Base-by-base conservation (phyloP, 2,888 invertebrate genomes). In the Rhagophthalmus giganteus region DNA sequence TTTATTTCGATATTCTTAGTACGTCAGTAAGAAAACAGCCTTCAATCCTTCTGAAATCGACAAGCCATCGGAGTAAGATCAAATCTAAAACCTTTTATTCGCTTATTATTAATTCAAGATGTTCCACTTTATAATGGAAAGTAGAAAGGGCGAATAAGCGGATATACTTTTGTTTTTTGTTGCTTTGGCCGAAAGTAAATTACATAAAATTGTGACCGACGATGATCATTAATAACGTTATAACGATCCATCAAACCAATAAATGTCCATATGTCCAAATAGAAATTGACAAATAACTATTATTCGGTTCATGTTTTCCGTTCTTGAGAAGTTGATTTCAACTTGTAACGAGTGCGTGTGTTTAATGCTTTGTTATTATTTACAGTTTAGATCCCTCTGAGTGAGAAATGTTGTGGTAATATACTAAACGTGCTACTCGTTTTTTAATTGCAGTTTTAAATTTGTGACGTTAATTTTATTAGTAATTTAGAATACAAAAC, bases 41-140 rank as follows among this genome's bases (percentile, higher is more conserved):
- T 24, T 12, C 4, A 40, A 31, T 14, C 28, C 16, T n/a, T n/a
- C 14, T 34, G 35, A 34, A 35, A 34, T 44, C 24, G 15, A 10
- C 11, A 15, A 26, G 14, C 33, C n/a, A 44, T 35, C 33, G n/a
- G 20, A 27, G 26, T n/a, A 15, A 42, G 14, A 42, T 42, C 42
- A 27, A 33, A 34, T 33, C n/a, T 20, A 15, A 4, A 24, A 28
- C 13, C 44, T 30, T 35, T 35, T 27, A 35, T 37, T 31, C 9
- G 37, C 10, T 37, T 16, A 35, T 35, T 44, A 44, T 37, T 37
- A 37, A 45, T 45, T 45, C 37, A 30, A 11, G 15, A 12, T n/a
- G n/a, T n/a, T n/a, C 12, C 15, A 34, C 34, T 24, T 28, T 34
- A 30, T 42, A 42, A 42, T 26, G 42, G 20, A 35, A 25, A n/a